phyloP scores from a whole-genome alignment of 1,140 invertebrate species.

The Eumaeus atala region DNA sequence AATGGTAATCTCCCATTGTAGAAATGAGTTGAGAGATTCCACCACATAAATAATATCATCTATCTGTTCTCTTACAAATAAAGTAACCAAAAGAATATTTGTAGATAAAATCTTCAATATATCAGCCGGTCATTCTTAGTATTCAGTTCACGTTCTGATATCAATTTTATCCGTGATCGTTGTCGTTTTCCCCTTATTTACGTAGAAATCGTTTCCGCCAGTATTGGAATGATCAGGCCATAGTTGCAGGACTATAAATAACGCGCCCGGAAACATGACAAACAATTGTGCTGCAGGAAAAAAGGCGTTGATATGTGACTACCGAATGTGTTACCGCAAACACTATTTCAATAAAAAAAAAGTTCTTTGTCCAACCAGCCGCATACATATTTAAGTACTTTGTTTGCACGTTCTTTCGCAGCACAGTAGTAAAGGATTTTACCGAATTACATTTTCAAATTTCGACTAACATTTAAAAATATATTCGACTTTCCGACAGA shows the following conservation, averaged over 20 bases:
- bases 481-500: too few relatives aligned
- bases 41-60: background rate
- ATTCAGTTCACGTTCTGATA: conserved; percentile 16
- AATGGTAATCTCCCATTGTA: too few relatives aligned
- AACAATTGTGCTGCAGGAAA: conserved; percentile 16
- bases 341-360: conserved; percentile 19
- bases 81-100: conserved; percentile 15
- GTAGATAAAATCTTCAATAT: conserved; percentile 14
- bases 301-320: conserved; percentile 12
- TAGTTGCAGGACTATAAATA: conserved; percentile 18
- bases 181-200: conserved; percentile 19
- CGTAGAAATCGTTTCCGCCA: conserved; percentile 18
- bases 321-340: conserved; percentile 17
- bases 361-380: conserved; percentile 14
- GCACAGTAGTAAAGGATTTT: too few relatives aligned
- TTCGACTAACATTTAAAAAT: too few relatives aligned
- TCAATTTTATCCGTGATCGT: conserved; percentile 17
- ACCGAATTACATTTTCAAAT: too few relatives aligned
- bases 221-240: conserved; percentile 17
- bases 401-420: too few relatives aligned
- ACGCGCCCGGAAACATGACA: conserved; percentile 17
- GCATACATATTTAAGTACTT: conserved; percentile 16
- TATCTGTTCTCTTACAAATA: background rate
- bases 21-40: background rate
- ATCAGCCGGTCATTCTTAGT: conserved; percentile 14